Conservation (phyloP, 2,797 vertebrate species). For the Lutjanus argentimaculatus region DNA sequence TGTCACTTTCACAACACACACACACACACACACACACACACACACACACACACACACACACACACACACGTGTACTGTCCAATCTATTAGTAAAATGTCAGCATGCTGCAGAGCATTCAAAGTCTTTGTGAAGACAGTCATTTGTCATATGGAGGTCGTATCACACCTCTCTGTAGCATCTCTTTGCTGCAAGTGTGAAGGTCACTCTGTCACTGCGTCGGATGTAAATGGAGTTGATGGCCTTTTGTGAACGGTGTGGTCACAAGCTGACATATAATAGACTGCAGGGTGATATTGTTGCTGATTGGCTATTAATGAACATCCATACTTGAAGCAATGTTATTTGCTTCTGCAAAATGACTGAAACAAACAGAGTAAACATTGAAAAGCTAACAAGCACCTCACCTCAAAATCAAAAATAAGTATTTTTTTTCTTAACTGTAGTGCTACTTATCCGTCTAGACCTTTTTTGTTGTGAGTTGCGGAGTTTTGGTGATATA, state of each 20-base stretch:
- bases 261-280: conserved; percentile 17
- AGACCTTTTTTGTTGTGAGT: too few species aligned
- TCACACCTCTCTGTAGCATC: conserved; percentile 42
- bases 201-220: conserved; percentile 14
- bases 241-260: conserved; percentile 40
- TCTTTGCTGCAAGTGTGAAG: conserved; percentile 41
- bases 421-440: too few species aligned
- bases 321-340: neutral
- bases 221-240: conserved; percentile 49
- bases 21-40: conserved; percentile 14
- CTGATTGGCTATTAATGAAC: conserved; percentile 33
- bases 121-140: conserved; percentile 23
- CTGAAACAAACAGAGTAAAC: neutral
- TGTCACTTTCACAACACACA: conserved; percentile 40
- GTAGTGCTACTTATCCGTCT: too few species aligned
- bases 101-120: conserved; percentile 26
- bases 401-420: too few species aligned
- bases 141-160: conserved; percentile 56
- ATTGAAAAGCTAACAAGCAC: neutral
- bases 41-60: conserved; percentile 15
- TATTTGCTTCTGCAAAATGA: neutral
- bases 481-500: too few species aligned
- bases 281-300: neutral
- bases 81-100: conserved; percentile 72
- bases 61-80: conserved; percentile 3